These are phyloP conservation scores for Myrmophylax atrothorax DNA, from an alignment of 2,113 vertebrate genomes.

Conservation along the genomic window DNA sequence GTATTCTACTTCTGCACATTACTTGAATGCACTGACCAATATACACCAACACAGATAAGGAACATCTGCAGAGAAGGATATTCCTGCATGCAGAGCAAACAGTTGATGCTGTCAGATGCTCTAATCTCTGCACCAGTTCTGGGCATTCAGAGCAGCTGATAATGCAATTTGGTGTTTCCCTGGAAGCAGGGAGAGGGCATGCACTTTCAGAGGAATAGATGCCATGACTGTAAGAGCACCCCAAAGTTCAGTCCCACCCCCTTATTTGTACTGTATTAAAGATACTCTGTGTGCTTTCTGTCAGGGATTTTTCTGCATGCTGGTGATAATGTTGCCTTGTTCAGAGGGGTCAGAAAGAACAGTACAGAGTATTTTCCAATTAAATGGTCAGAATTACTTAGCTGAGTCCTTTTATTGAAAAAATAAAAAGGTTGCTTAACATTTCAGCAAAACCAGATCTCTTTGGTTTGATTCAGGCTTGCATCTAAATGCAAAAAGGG, in stretches of 20 bases:
- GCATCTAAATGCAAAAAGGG: constrained; percentile 3
- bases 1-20: not conserved
- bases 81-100: not conserved
- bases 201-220: not conserved
- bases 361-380: constrained; percentile 29
- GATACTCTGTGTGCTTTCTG: constrained; percentile 19
- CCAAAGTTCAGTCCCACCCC: constrained; percentile 48
- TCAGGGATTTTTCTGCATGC: constrained; percentile 1
- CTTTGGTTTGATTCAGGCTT: not conserved
- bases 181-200: not conserved
- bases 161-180: constrained; percentile 4
- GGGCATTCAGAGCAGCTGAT: not conserved
- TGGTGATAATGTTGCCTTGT: constrained; percentile 50
- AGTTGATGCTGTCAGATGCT: not conserved
- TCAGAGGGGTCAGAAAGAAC: constrained; percentile 35
- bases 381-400: constrained; percentile 4
- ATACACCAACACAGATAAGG: not conserved
- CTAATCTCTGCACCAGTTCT: not conserved
- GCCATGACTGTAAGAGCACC: not conserved
- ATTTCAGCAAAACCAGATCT: constrained; percentile 17
- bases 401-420: not conserved
- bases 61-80: not conserved
- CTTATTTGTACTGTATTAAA: constrained; percentile 21
- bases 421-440: not conserved
- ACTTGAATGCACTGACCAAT: not conserved